Percentiles rank a stretch among this genome's conserved stretches.
Conservation (phyloP, 2,113 vertebrate genomes). For the Procavia capensis region DNA sequence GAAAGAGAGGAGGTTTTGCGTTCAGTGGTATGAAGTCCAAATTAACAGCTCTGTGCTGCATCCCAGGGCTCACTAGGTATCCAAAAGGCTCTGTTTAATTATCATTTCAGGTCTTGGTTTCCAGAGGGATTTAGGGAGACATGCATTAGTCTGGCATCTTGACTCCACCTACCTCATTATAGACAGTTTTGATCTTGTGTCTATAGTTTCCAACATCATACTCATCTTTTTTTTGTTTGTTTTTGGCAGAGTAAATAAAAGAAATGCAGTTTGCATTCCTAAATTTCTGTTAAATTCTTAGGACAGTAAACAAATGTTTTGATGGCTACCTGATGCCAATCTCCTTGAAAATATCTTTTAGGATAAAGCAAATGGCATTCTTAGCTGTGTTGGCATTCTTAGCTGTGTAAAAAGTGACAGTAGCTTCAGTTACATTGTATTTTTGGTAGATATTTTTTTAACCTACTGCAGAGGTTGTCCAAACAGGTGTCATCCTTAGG, state of each 20-base stretch:
- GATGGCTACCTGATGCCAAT: not conserved
- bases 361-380: not conserved
- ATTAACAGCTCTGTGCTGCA: no score
- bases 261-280: not conserved
- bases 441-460: not conserved
- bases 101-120: no score
- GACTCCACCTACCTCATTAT: no score
- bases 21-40: no score
- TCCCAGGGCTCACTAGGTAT: no score
- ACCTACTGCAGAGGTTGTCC: conserved; percentile 86
- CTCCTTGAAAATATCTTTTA: conserved; percentile 15
- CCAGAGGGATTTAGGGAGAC: no score
- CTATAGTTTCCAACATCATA: not conserved
- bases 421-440: not conserved
- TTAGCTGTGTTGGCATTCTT: not conserved
- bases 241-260: not conserved
- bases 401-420: not conserved
- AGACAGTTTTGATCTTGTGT: not conserved
- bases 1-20: no score
- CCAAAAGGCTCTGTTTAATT: no score
- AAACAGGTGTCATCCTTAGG: conserved; percentile 74
- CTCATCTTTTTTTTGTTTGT: not conserved
- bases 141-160: no score
- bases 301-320: not conserved
- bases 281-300: not conserved